These are phyloP conservation scores for Crotophaga sulcirostris DNA, from an alignment of 2,113 vertebrate species.

Conservation along the genomic window DNA sequence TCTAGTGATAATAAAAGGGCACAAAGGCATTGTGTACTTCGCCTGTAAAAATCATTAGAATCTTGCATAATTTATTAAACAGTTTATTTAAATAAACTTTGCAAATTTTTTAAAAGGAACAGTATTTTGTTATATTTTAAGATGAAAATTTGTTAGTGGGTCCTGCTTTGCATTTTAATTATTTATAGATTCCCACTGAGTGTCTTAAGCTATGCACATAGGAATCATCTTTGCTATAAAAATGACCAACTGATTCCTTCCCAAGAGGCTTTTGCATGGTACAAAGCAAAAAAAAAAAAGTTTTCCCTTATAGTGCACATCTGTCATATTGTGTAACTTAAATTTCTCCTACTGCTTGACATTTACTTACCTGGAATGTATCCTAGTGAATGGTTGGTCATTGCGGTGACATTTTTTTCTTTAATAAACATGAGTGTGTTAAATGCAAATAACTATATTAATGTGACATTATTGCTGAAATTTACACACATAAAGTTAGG, in stretches of 20 bases:
- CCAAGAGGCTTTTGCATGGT: not conserved
- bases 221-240: conserved; percentile 15
- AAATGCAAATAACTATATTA: conserved; percentile 30
- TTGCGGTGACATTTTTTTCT: not conserved
- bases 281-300: not conserved
- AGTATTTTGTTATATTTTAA: not conserved
- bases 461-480: conserved; percentile 15
- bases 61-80: not conserved
- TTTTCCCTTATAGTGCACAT: not conserved
- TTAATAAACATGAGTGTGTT: not conserved
- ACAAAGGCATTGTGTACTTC: not conserved
- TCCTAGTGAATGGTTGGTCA: not conserved
- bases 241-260: not conserved
- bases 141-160: not conserved
- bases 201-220: not conserved
- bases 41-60: not conserved
- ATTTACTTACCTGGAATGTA: not conserved
- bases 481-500: not conserved
- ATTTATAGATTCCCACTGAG: conserved; percentile 2
- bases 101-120: not conserved
- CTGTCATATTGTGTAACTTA: conserved; percentile 32
- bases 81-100: not conserved
- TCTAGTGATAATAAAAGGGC: not conserved
- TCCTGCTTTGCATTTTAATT: conserved; percentile 9
- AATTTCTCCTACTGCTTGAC: conserved; percentile 5